Evolutionary conservation across 1,140 invertebrate genomes (phyloP), one percentile per base, ranked within the genome.

Genomic region (Listronotus oregonensis): DNA sequence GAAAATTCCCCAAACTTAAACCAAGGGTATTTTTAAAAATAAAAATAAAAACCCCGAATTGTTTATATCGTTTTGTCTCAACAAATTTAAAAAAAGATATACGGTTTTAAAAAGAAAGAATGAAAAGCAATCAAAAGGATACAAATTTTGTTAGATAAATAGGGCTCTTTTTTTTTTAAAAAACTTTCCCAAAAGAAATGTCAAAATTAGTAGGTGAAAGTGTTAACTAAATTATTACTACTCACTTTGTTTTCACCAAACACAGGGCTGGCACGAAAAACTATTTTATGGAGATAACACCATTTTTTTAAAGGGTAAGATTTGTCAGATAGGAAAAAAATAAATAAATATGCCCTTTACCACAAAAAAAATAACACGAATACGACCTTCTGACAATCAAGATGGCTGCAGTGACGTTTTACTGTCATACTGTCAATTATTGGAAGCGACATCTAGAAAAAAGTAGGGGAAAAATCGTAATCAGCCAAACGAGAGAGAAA

Each of bases 181-280:
- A 10, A 21, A 3, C 8, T 31, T 1, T 2, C 6, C 27, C 17
- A 50, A 50, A 5, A 55, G 34, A 55, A 55, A 55, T 42, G 52
- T 55, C 52, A 55, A 55, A 55, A 14, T 34, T 31, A 15, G 17
- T 37, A 42, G 52, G 52, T 55, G 52, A 55, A 55, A 55, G 52
- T 55, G 32, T 12, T 55, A 27, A 32, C 6, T n/a, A 15, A n/a
- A 27, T 12, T 12, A 34, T 55, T 6, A 9, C n/a, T 21, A 17
- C 27, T 39, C 5, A 17, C n/a, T 9, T 27, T 10, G 34, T 17
- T 55, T 55, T 55, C 14, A 15, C 1, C 10, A 9, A 9, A 37
- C 8, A 31, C 15, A 21, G 18, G n/a, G 10, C 18, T 11, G 6
- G n/a, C 10, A 12, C 11, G 34, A 42, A 39, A n/a, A 39, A 42